These are phyloP conservation scores for Andrena flavipes DNA, from an alignment of 2,888 invertebrate genomes.

Conservation along the genomic window DNA sequence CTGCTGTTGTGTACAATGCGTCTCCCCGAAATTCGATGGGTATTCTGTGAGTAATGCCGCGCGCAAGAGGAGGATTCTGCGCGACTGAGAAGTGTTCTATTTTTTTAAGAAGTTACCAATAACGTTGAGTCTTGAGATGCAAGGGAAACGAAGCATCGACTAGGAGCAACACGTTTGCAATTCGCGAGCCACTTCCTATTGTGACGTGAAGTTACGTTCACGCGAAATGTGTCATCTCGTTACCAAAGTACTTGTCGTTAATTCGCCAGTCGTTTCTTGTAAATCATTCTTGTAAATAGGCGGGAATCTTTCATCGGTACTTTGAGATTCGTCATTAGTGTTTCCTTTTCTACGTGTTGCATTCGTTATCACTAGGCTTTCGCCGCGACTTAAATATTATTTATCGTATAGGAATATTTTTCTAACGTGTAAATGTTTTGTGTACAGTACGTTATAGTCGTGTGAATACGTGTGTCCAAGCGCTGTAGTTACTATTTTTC, in stretches of 20 bases:
- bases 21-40: not conserved
- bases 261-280: slow-evolving; percentile 40
- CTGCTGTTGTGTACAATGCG: not conserved
- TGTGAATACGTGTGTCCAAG: slow-evolving; percentile 4
- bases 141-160: not conserved
- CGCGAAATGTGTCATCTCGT: slow-evolving; percentile 65
- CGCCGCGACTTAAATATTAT: slow-evolving; percentile 29
- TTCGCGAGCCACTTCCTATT: slow-evolving; percentile 13
- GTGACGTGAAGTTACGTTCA: not conserved
- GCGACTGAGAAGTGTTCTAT: slow-evolving; percentile 5
- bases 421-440: slow-evolving; percentile 38
- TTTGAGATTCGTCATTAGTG: slow-evolving; percentile 26
- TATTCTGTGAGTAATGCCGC: not conserved
- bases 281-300: slow-evolving; percentile 64
- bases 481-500: not conserved
- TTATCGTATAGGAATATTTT: slow-evolving; percentile 41
- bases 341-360: slow-evolving; percentile 18
- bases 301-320: slow-evolving; percentile 36
- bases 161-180: not conserved
- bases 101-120: slow-evolving; percentile 40
- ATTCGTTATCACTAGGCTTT: not conserved
- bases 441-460: slow-evolving; percentile 46
- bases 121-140: not conserved
- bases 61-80: not conserved
- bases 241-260: slow-evolving; percentile 67